Evolutionary conservation across 2,888 invertebrate species (phyloP).

Genomic region (Agrotis ipsilon): DNA sequence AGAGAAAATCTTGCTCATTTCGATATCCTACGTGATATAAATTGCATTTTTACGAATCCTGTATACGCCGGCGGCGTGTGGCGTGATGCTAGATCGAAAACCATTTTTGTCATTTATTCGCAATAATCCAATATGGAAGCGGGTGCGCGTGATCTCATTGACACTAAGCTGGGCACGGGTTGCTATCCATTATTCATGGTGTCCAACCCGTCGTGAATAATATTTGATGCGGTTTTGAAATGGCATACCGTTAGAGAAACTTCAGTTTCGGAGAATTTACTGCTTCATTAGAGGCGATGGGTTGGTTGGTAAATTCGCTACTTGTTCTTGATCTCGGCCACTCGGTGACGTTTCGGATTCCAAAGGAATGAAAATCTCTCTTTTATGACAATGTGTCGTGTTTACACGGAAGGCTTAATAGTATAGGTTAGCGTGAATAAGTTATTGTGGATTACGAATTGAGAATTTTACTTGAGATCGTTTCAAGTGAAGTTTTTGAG

Average conservation of each 20-base stretch:
- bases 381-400: slow-evolving; percentile 15
- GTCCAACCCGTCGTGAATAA: slow-evolving; percentile 78
- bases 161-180: slow-evolving; percentile 83
- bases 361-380: slow-evolving; percentile 35
- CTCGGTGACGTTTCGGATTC: slow-evolving; percentile 38
- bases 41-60: slow-evolving; percentile 59
- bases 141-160: slow-evolving; percentile 88
- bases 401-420: slow-evolving; percentile 15
- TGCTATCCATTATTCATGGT: slow-evolving; percentile 87
- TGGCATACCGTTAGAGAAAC: slow-evolving; percentile 68
- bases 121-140: slow-evolving; percentile 87
- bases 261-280: slow-evolving; percentile 66
- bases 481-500: slow-evolving; percentile 6
- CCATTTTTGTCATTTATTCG: slow-evolving; percentile 86
- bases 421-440: slow-evolving; percentile 9
- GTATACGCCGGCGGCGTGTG: slow-evolving; percentile 40
- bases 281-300: slow-evolving; percentile 64
- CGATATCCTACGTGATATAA: slow-evolving; percentile 58
- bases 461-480: not conserved
- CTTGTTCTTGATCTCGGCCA: slow-evolving; percentile 40
- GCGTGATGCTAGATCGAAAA: slow-evolving; percentile 72
- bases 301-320: slow-evolving; percentile 39
- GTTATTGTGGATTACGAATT: slow-evolving; percentile 12
- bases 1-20: slow-evolving; percentile 51
- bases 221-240: slow-evolving; percentile 77